phyloP scores from a whole-genome alignment of 2,113 vertebrate genomes.

The Loxodonta africana region DNA sequence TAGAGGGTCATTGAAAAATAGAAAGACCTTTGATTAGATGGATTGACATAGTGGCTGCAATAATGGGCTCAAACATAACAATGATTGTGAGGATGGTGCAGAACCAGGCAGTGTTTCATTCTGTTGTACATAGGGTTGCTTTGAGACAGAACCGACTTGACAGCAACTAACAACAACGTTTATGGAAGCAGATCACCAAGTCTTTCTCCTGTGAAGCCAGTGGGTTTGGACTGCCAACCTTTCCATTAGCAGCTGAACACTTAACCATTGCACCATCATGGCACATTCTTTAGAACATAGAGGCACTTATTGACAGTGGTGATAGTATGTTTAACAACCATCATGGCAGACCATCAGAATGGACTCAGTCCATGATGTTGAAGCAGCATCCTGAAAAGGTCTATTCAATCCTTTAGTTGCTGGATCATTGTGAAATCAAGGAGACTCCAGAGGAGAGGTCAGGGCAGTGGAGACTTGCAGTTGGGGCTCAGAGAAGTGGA shows the following conservation, averaged over 20 bases:
- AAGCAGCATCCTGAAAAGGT: background rate
- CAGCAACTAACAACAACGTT: too few species aligned
- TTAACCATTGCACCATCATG: background rate
- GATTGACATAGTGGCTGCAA: too few species aligned
- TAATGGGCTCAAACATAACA: too few species aligned
- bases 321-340: background rate
- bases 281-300: background rate
- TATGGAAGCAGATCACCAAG: too few species aligned
- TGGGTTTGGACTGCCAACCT: background rate
- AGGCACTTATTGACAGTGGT: background rate
- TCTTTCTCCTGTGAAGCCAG: too few species aligned
- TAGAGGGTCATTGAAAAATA: too few species aligned
- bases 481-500: background rate
- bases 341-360: background rate
- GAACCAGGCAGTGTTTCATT: too few species aligned
- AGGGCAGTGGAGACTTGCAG: background rate
- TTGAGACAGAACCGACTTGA: too few species aligned
- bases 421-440: background rate
- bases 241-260: background rate
- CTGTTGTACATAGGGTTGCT: too few species aligned
- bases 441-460: accelerated
- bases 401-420: conserved; percentile 4
- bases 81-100: too few species aligned
- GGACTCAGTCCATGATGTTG: background rate
- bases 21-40: too few species aligned